Evolutionary conservation across 1,140 invertebrate species (phyloP).

Genomic region (Bombus confusus): DNA sequence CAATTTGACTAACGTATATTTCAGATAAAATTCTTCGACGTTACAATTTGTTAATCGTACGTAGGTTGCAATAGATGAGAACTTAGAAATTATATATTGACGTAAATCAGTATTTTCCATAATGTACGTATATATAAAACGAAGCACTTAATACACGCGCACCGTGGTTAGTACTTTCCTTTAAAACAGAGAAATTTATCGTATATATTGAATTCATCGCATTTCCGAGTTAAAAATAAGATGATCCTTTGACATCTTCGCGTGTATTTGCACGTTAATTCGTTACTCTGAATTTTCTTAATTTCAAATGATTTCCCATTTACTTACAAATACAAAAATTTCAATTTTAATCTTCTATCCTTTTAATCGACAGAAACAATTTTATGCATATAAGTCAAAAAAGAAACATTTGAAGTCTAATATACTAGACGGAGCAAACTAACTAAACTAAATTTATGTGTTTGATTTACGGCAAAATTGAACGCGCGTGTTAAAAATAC

Average conservation of each 20-base stretch:
- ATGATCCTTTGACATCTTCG: neutral
- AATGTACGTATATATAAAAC: constrained; percentile 1
- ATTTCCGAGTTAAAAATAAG: neutral
- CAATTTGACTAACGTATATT: neutral
- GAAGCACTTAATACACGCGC: constrained; percentile 17
- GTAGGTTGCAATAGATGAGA: neutral
- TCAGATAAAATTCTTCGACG: constrained; percentile 4
- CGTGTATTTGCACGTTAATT: neutral
- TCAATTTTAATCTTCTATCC: neutral
- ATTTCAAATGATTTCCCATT: neutral
- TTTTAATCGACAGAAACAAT: neutral
- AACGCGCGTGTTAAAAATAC: neutral
- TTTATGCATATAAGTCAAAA: neutral
- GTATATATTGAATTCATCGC: neutral
- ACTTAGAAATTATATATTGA: neutral
- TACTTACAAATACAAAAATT: neutral
- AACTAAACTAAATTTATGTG: neutral
- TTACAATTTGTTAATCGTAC: neutral
- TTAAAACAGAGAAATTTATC: neutral
- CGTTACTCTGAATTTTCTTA: neutral
- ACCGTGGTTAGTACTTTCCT: neutral
- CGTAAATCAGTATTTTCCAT: neutral
- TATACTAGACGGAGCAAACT: neutral
- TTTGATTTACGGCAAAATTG: neutral
- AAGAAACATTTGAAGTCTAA: neutral